Percentiles rank a stretch among this genome's conserved stretches.
These are phyloP conservation scores for Lutjanus argentimaculatus DNA, from an alignment of 2,797 vertebrate genomes.

Conservation along the genomic window DNA sequence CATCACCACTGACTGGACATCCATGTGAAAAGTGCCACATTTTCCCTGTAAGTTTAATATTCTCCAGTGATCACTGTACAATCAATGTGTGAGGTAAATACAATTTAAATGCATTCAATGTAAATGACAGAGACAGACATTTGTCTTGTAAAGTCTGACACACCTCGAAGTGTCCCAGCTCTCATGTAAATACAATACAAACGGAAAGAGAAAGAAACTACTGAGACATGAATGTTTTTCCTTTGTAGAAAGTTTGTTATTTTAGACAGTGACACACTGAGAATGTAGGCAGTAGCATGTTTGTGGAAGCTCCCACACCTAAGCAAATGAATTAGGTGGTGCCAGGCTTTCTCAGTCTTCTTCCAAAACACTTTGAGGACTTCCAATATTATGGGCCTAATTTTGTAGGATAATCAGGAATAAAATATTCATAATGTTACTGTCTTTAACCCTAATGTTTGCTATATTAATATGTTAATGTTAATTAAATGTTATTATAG, in stretches of 20 bases:
- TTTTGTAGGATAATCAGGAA: not conserved
- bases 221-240: conserved; percentile 34
- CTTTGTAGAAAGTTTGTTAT: conserved; percentile 33
- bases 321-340: conserved; percentile 49
- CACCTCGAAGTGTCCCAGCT: conserved; percentile 26
- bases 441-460: not conserved
- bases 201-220: conserved; percentile 27
- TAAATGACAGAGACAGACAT: conserved; percentile 29
- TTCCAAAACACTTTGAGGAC: not conserved
- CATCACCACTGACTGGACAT: too few species aligned
- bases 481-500: not conserved
- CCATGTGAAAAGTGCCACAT: too few species aligned
- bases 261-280: conserved; percentile 15
- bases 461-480: not conserved
- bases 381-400: not conserved
- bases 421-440: too few species aligned
- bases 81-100: not conserved
- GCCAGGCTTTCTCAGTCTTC: not conserved
- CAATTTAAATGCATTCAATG: conserved; percentile 11
- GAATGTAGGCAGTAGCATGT: conserved; percentile 6
- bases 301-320: conserved; percentile 16
- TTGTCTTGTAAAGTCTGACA: conserved; percentile 66
- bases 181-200: conserved; percentile 59
- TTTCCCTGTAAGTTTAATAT: not conserved
- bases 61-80: not conserved